Base-by-base conservation (phyloP, 1,140 invertebrate genomes). In the Eriosoma lanigerum region DNA sequence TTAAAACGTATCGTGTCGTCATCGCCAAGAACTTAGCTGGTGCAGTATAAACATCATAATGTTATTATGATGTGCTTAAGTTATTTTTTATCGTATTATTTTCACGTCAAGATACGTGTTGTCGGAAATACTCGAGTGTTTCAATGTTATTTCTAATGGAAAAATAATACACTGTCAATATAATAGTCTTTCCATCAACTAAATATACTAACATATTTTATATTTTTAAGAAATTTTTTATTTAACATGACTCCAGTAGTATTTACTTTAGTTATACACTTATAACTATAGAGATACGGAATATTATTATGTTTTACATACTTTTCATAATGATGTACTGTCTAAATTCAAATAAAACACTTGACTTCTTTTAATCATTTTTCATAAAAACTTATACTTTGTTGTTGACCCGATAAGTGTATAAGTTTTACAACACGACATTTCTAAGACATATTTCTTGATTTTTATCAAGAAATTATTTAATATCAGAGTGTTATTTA, bases 81-180 rank as follows among this genome's bases (percentile, higher is more conserved):
- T 46, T 32, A 46, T 68, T 68, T 46, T 46, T 68, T n/a, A 68
- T 68, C 64, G 38, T 46, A 46, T 68, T 46, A 68, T 68, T 68
- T 68, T 38, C 64, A 46, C 38, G 64, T 68, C 64, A 46, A 9
- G 38, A 68, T 68, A 46, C 38, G 21, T 6, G n/a, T 68, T 46
- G 38, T 68, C 64, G 44, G 13, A 68, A 68, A 46, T 38, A 68
- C 44, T 68, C 32, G 62, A 66, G 32, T 66, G 29, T 66, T n/a
- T 3, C 62, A 12, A 66, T 38, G 62, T 19, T 19, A 66, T 66
- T 66, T 66, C 19, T 6, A 66, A 66, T 13, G 62, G n/a, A 38
- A 66, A 66, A 66, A 66, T 12, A n/a, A 9, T 21, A 66, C 32
- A 21, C n/a, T 66, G 62, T 66, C 32, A 66, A 66, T 66, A 66